These are phyloP conservation scores for Euplexia lucipara DNA, from an alignment of 2,888 invertebrate species.

Conservation along the genomic window DNA sequence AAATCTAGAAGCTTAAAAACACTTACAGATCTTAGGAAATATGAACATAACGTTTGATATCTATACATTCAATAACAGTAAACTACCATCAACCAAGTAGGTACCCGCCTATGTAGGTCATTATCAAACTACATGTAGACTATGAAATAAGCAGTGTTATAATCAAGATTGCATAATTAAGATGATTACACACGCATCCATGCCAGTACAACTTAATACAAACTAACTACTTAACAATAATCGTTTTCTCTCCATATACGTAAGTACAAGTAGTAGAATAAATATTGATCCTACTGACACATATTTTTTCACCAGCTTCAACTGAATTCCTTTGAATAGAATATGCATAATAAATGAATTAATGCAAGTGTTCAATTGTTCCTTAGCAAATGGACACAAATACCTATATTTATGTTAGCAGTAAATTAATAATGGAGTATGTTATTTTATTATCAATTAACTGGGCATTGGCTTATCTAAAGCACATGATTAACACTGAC, in stretches of 20 bases:
- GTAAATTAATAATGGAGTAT: constrained; percentile 44
- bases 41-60: background rate
- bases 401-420: constrained; percentile 42
- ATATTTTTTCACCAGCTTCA: constrained; percentile 18
- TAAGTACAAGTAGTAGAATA: constrained; percentile 13
- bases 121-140: constrained; percentile 43
- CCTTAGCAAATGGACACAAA: constrained; percentile 36
- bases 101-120: constrained; percentile 47
- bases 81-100: constrained; percentile 15
- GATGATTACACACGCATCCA: constrained; percentile 32
- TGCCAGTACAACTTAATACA: constrained; percentile 16
- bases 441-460: constrained; percentile 62
- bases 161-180: constrained; percentile 52
- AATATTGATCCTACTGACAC: constrained; percentile 24
- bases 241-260: constrained; percentile 34
- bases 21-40: background rate
- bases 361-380: constrained; percentile 32
- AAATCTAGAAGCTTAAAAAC: background rate
- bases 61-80: no score
- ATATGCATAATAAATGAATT: constrained; percentile 28
- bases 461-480: constrained; percentile 67
- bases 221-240: constrained; percentile 23
- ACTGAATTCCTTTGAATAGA: constrained; percentile 4
- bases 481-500: constrained; percentile 69
- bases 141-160: constrained; percentile 38